Conservation (phyloP, 2,888 invertebrate genomes). For the Drosophila melanosoma region DNA sequence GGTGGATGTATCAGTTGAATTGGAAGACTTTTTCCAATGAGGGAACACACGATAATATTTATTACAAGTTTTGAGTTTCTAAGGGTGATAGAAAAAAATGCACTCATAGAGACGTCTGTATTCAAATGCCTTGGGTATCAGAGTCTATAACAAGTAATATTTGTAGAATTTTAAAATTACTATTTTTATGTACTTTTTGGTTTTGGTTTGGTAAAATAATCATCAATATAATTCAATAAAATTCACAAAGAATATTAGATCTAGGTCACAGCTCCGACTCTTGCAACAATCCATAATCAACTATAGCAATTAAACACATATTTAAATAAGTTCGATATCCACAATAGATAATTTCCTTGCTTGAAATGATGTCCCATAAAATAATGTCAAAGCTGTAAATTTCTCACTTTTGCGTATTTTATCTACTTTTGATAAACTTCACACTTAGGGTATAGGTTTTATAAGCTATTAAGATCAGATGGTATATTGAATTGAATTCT, state of each 20-base stretch:
- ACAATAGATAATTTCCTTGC: neutral
- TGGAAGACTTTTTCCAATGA: no score
- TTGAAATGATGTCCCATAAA: conserved; percentile 23
- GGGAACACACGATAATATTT: neutral
- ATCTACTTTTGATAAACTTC: fast-evolving
- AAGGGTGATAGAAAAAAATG: no score
- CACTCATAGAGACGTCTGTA: no score
- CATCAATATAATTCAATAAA: no score
- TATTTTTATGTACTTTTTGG: neutral
- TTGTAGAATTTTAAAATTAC: neutral
- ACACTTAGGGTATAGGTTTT: no score
- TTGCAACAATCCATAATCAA: conserved; percentile 15
- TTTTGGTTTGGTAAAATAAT: neutral
- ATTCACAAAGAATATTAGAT: neutral
- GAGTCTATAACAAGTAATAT: no score
- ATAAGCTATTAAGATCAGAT: no score
- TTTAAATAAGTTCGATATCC: neutral
- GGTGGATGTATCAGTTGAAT: no score
- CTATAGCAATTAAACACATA: neutral
- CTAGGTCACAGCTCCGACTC: neutral
- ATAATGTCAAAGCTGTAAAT: conserved; percentile 36
- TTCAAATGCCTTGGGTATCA: neutral
- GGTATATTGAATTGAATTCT: no score
- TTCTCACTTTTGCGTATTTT: conserved; percentile 27
- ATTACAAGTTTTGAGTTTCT: neutral